These are phyloP conservation scores for Tetranychus urticae DNA, from an alignment of 1,140 invertebrate genomes.

Conservation along the genomic window DNA sequence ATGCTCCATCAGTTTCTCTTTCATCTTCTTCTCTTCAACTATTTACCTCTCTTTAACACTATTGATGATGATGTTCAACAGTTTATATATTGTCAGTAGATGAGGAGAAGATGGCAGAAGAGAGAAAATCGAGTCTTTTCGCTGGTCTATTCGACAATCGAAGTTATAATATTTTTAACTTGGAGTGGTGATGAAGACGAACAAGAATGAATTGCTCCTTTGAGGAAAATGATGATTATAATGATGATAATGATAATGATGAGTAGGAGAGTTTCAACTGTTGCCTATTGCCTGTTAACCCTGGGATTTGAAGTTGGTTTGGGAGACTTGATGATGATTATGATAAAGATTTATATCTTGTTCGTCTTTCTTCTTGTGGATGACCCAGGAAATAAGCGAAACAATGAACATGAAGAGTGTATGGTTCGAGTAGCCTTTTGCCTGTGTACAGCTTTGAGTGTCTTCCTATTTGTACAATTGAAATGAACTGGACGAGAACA, in stretches of 20 bases:
- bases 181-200: no score
- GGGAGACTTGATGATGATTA: no score
- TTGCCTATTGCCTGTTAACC: neutral
- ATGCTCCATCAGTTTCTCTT: neutral
- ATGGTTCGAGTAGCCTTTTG: conserved; percentile 1
- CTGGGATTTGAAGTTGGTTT: neutral
- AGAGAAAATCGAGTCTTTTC: no score
- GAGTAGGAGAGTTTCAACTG: neutral
- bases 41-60: neutral
- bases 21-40: conserved; percentile 2
- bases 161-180: no score
- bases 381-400: no score
- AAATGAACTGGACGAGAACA: no score
- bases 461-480: no score
- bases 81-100: neutral
- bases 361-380: no score
- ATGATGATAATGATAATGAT: neutral
- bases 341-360: no score
- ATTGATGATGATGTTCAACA: no score
- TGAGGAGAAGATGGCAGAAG: neutral
- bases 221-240: neutral
- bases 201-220: neutral
- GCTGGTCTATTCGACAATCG: no score
- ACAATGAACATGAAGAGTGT: no score
- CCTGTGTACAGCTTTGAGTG: neutral